Evolutionary conservation across 2,888 invertebrate genomes (phyloP), one percentile per base, ranked within the genome.

Genomic region (Brachyptera putata): DNA sequence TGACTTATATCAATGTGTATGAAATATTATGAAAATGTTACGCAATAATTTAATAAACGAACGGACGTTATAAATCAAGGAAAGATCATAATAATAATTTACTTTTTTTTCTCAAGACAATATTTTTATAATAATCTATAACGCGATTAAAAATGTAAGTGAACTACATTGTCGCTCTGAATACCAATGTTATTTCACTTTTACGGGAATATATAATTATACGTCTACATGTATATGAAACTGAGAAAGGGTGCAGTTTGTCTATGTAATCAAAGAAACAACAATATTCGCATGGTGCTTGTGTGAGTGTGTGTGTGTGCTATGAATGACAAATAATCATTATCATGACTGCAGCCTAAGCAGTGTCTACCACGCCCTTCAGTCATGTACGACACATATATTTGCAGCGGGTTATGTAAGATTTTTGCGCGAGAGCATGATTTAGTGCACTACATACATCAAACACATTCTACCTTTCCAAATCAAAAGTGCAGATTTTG

Each of bases 291-390:
- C n/a, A n/a, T n/a, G n/a, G n/a, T n/a, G n/a, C n/a, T n/a, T n/a
- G n/a, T n/a, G n/a, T n/a, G n/a, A n/a, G 30, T 11, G 53, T 21
- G 53, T 16, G 21, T 46, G 24, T 46, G 46, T 46, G 11, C 24
- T 46, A 43, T 43, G 53, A 53, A 53, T 53, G 53, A 53, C 53
- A 53, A 53, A 30, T 53, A 53, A 36, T 46, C 22, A 21, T 24
- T 46, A 37, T 36, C 14, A 36, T n/a, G n/a, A 21, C 37, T 24
- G 24, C 16, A 21, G 46, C 24, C 18, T n/a, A 11, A 2, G n/a
- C 21, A 21, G 11, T n/a, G 22, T 41, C 5, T 21, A 34, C 34
- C 53, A 53, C 53, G 53, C 53, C 53, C n/a, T n/a, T n/a, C 1
- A 36, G 18, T 11, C 36, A 30, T n/a, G 49, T 24, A 24, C 36